Evolutionary conservation across 2,888 invertebrate genomes (phyloP), one percentile per base, ranked within the genome.

Genomic region (Polymixis lichenea): DNA sequence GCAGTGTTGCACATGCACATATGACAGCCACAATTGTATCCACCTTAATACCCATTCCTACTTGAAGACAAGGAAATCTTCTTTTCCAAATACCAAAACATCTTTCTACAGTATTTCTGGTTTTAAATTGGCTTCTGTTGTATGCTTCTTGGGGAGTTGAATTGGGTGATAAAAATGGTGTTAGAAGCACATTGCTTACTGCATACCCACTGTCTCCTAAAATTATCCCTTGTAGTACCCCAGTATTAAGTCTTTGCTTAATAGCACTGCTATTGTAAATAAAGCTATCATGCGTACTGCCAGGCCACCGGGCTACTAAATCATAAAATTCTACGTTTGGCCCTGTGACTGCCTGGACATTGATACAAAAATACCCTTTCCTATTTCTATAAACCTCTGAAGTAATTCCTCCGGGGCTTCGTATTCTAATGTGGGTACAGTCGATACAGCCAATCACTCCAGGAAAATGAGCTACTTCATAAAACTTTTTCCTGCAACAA

Each of bases 381-480:
- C 80, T 78, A 67, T 88, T 87, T 55, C 80, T 77, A 65, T 76
- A 88, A 9, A 84, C 78, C 77, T 89, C 86, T 17, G 86, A 80
- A 53, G 74, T 70, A 13, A 25, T 62, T 55, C 86, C 85, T 43
- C 88, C 87, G 13, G 86, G 88, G 51, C 75, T 86, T 77, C 65
- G 85, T 70, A 87, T 86, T 84, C 86, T 87, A 28, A 89, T 84
- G 66, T 89, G 85, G 3, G 86, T 88, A 43, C 87, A 88, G 49
- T 79, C 86, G 15, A 87, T 68, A 38, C 87, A 85, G 0, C 87
- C 87, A 69, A 85, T 76, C 11, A 83, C 80, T 43, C 71, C 82
- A 64, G 84, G 85, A 62, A 88, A 87, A 51, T 64, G 11, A 28
- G 77, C 76, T 22, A 85, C 58, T 72, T 77, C 77, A 32, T 32